These are phyloP conservation scores for Coleophora deauratella DNA, from an alignment of 2,888 invertebrate genomes.

Conservation along the genomic window DNA sequence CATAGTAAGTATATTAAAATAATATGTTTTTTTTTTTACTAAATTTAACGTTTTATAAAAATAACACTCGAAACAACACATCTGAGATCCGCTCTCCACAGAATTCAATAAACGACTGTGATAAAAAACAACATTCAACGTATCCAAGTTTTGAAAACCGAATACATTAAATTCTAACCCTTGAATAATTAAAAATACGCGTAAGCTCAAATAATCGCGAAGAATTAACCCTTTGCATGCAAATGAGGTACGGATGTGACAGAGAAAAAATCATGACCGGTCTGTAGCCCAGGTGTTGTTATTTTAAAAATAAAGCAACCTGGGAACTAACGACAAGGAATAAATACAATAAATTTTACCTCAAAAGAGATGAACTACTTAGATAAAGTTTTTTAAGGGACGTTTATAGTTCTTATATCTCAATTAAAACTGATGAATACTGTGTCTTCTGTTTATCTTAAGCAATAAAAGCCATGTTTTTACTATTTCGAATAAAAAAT, in stretches of 20 bases:
- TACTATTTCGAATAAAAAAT: too few species aligned
- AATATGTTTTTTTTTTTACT: neutral
- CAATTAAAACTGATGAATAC: slow-evolving; percentile 1
- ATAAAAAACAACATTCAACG: slow-evolving; percentile 38
- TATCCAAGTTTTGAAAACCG: slow-evolving; percentile 47
- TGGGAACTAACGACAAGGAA: too few species aligned
- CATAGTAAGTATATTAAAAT: neutral
- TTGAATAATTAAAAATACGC: slow-evolving; percentile 74
- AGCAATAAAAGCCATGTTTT: too few species aligned
- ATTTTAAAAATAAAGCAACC: too few species aligned
- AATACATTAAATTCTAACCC: slow-evolving; percentile 60
- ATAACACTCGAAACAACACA: slow-evolving; percentile 2
- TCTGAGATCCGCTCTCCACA: slow-evolving; percentile 40
- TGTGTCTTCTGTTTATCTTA: neutral
- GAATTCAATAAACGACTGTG: slow-evolving; percentile 46
- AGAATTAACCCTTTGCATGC: slow-evolving; percentile 70
- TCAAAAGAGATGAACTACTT: too few species aligned
- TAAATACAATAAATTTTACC: too few species aligned
- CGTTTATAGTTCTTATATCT: neutral
- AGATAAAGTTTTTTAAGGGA: too few species aligned
- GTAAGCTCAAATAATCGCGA: slow-evolving; percentile 67
- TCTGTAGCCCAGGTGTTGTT: slow-evolving; percentile 48
- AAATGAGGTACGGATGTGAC: slow-evolving; percentile 52
- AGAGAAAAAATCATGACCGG: slow-evolving; percentile 50
- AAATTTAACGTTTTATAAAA: neutral